A percentile compares a stretch with the other conserved stretches of the same genome.
Conservation (phyloP, 2,888 invertebrate genomes). For the Rotaria socialis region DNA sequence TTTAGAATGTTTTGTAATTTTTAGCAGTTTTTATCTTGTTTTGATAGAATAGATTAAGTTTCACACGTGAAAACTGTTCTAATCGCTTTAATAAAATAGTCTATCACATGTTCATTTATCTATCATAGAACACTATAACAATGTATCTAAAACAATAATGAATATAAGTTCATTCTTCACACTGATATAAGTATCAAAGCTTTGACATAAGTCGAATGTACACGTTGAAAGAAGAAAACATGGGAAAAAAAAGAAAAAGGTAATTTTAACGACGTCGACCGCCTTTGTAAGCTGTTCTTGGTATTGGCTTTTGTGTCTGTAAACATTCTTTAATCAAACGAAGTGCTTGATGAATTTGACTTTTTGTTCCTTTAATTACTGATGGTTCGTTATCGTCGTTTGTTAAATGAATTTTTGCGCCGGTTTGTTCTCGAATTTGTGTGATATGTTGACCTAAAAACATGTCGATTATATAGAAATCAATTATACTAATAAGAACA, state of each 20-base stretch:
- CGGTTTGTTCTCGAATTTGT: constrained; percentile 2
- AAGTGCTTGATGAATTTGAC: constrained; percentile 4
- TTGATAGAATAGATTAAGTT: too few species aligned
- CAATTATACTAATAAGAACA: neutral
- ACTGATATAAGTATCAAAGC: neutral
- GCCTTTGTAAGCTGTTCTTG: neutral
- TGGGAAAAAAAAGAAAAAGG: neutral
- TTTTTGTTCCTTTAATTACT: constrained; percentile 16
- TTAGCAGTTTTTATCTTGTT: too few species aligned
- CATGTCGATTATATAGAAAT: neutral
- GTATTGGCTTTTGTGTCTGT: neutral
- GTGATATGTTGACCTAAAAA: constrained; percentile 3
- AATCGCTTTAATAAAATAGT: too few species aligned
- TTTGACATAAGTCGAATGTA: neutral
- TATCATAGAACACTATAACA: too few species aligned
- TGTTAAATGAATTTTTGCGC: constrained; percentile 21
- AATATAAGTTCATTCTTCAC: neutral
- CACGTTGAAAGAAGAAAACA: neutral
- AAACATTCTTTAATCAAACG: neutral
- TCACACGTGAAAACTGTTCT: too few species aligned
- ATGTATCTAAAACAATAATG: neutral
- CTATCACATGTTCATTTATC: too few species aligned
- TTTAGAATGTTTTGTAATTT: too few species aligned
- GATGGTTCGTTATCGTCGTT: constrained; percentile 23
- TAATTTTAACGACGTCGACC: neutral